Evolutionary conservation across 2,888 invertebrate species (phyloP).

Genomic region (Caenorhabditis japonica): DNA sequence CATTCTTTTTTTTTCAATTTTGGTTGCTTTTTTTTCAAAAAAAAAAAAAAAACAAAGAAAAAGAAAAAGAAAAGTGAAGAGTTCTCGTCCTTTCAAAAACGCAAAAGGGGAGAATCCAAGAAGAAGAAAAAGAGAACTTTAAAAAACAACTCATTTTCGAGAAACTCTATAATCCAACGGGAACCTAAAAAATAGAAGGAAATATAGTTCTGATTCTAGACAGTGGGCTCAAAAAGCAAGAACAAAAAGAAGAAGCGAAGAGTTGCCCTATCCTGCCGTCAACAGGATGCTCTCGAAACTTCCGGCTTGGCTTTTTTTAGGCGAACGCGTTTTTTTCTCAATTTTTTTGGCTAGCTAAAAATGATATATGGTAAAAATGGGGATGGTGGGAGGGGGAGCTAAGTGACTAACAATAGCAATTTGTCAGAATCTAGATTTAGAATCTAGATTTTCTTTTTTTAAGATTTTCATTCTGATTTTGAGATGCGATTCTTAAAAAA

Average conservation of each 20-base stretch:
- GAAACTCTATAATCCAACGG: background rate
- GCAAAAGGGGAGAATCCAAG: background rate
- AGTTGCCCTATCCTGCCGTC: conserved; percentile 9
- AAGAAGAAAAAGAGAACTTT: background rate
- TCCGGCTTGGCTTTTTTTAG: conserved; percentile 31
- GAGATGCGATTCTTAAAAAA: conserved; percentile 39
- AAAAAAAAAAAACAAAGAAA: background rate
- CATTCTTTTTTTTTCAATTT: too few relatives aligned
- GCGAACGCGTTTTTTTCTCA: too few relatives aligned
- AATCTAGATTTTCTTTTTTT: too few relatives aligned
- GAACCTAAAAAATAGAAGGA: background rate
- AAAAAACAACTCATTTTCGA: background rate
- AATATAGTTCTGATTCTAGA: conserved; percentile 13
- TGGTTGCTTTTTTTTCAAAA: background rate
- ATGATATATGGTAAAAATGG: too few relatives aligned
- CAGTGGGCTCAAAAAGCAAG: conserved; percentile 10
- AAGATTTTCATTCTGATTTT: too few relatives aligned
- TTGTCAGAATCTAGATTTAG: too few relatives aligned
- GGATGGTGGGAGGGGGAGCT: too few relatives aligned
- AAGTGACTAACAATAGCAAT: too few relatives aligned
- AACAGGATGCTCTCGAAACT: conserved; percentile 37
- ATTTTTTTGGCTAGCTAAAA: too few relatives aligned
- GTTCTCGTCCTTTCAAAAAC: background rate
- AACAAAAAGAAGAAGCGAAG: background rate
- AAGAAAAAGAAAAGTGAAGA: background rate